Conservation (phyloP, 2,888 invertebrate genomes). For the Orthonychiurus folsomi region DNA sequence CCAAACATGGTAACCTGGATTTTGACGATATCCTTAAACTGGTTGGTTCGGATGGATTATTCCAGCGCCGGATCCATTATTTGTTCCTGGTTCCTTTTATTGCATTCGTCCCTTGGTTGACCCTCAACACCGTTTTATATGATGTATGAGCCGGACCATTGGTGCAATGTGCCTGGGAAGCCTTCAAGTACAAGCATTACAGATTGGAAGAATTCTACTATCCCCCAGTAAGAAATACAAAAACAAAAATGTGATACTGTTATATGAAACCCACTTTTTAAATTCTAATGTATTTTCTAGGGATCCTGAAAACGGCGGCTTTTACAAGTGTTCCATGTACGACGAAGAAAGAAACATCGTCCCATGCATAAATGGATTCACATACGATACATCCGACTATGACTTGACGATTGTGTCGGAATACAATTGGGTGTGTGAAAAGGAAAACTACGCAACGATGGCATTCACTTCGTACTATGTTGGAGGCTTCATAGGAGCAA, state of each 20-base stretch:
- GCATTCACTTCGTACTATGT: constrained; percentile 22
- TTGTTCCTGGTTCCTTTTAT: constrained; percentile 41
- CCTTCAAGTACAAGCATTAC: constrained; percentile 41
- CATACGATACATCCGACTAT: constrained; percentile 52
- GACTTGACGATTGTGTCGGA: constrained; percentile 48
- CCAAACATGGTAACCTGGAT: too few species aligned
- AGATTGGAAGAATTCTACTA: constrained; percentile 49
- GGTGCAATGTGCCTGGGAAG: constrained; percentile 52
- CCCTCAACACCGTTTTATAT: constrained; percentile 38
- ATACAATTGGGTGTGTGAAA: constrained; percentile 53
- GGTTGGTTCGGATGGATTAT: constrained; percentile 39
- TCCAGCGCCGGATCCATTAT: constrained; percentile 34
- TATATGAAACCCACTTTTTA: too few species aligned
- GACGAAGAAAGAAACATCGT: too few species aligned
- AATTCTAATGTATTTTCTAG: too few species aligned
- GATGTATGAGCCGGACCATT: constrained; percentile 44
- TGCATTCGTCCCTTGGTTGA: constrained; percentile 48
- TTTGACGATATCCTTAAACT: constrained; percentile 50
- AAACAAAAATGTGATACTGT: too few species aligned
- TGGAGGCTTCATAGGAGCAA: constrained; percentile 20
- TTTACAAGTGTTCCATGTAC: too few species aligned
- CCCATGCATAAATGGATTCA: too few species aligned
- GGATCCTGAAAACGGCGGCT: too few species aligned
- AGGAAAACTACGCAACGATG: constrained; percentile 39
- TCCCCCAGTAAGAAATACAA: constrained; percentile 48